Conservation (phyloP, 1,140 invertebrate genomes). For the Lutraria rhynchaena region DNA sequence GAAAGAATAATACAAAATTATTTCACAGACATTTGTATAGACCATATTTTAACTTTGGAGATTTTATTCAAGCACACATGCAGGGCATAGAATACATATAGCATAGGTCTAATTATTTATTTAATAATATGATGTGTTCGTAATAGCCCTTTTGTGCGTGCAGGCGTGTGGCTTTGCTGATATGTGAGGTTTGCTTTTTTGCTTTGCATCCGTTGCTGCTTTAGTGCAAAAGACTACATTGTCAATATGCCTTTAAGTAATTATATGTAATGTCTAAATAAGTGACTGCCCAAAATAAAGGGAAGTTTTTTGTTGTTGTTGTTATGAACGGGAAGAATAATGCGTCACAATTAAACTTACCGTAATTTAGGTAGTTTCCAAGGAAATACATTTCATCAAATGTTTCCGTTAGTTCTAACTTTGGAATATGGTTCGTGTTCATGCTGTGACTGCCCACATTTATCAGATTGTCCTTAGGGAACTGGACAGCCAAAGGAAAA, state of each 20-base stretch:
- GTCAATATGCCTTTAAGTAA: too few species aligned
- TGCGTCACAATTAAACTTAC: not conserved
- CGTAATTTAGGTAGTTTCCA: not conserved
- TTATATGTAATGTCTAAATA: too few species aligned
- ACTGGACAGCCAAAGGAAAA: constrained; percentile 8
- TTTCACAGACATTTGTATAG: not conserved
- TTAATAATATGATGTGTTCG: not conserved
- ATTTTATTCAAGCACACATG: not conserved
- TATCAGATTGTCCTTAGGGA: not conserved
- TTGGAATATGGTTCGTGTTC: not conserved
- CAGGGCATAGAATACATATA: too few species aligned
- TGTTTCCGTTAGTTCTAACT: not conserved
- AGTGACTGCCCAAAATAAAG: too few species aligned
- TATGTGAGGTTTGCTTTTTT: not conserved
- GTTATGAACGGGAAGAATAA: not conserved
- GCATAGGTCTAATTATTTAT: not conserved
- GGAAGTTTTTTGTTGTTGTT: too few species aligned
- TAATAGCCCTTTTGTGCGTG: not conserved
- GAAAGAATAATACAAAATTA: too few species aligned
- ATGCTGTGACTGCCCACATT: not conserved
- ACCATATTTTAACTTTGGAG: not conserved
- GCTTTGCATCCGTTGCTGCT: too few species aligned
- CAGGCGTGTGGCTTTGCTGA: not conserved
- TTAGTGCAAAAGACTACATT: too few species aligned
- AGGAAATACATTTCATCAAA: constrained; percentile 31